Base-by-base conservation (phyloP, 1,140 invertebrate genomes). In the Eumeta japonica region DNA sequence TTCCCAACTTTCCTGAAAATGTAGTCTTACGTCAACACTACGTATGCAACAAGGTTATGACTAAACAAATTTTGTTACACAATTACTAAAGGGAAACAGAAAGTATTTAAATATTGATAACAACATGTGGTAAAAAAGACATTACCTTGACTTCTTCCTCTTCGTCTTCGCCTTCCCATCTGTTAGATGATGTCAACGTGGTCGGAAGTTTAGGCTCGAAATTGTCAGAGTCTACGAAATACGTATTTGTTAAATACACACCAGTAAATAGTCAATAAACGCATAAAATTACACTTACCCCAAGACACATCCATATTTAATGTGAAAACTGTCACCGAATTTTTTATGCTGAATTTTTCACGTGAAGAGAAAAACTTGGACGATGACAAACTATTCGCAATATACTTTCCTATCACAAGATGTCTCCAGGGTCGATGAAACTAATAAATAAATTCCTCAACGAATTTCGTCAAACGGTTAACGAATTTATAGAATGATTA, bases 101-200 rank as follows among this genome's bases (percentile, higher is more conserved):
- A n/a, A n/a, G n/a, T n/a, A n/a, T n/a, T n/a, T n/a, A n/a, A n/a
- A n/a, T n/a, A n/a, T n/a, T n/a, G n/a, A n/a, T n/a, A n/a, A n/a
- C n/a, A n/a, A n/a, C n/a, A n/a, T n/a, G n/a, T 18, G 16, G 18
- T n/a, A 35, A 17, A 19, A 18, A 35, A 19, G n/a, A n/a, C 15
- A 29, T 59, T 77, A 92, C 89, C 82, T 92, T 91, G 43, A 92
- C 85, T 43, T 87, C 84, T 38, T 90, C 88, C 41, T 88, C 87
- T 51, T 90, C 89, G 62, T 93, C 90, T 64, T 93, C 89, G 36
- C 89, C 90, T 65, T 89, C 87, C 89, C 89, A 92, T 81, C 87
- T 90, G 68, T 89, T 87, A 29, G 71, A 67, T 43, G 50, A 52
- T 39, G 71, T 62, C 68, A 73, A 65, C 64, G 68, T 72, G 62